Percentiles rank a stretch among this genome's conserved stretches.
phyloP scores from a whole-genome alignment of 2,797 vertebrate species.

The Gallinago solitaria region DNA sequence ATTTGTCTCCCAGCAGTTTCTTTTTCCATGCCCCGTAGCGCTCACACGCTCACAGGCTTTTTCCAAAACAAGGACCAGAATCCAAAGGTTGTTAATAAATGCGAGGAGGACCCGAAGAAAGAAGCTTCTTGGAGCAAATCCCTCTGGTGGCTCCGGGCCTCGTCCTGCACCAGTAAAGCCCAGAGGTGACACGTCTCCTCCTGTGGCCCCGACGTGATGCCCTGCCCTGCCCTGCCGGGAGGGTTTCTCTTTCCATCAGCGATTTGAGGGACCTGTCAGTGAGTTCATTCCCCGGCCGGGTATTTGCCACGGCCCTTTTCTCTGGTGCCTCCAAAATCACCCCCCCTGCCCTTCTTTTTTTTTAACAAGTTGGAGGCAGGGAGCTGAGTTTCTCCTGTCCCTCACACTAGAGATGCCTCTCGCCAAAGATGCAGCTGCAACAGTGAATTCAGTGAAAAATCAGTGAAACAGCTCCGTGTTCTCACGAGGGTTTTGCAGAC shows the following conservation, averaged over 20 bases:
- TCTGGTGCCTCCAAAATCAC: not conserved
- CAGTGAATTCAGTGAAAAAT: not conserved
- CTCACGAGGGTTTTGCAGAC: not conserved
- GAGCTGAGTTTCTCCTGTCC: not conserved
- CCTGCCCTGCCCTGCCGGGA: fast-evolving
- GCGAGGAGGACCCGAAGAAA: not conserved
- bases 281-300: not conserved
- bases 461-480: not conserved
- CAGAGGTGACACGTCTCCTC: not conserved
- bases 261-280: not conserved
- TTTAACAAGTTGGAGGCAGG: not conserved
- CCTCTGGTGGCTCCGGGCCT: not conserved
- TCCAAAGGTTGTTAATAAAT: not conserved
- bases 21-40: not conserved
- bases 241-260: not conserved
- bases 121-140: not conserved
- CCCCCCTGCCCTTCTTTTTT: not conserved
- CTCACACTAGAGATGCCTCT: not conserved
- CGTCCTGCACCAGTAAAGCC: not conserved
- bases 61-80: not conserved
- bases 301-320: not conserved
- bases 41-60: fast-evolving
- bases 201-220: not conserved
- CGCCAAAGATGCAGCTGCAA: not conserved
- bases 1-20: not conserved